Conservation (phyloP, 2,113 vertebrate species). For the Polyodon spathula region DNA sequence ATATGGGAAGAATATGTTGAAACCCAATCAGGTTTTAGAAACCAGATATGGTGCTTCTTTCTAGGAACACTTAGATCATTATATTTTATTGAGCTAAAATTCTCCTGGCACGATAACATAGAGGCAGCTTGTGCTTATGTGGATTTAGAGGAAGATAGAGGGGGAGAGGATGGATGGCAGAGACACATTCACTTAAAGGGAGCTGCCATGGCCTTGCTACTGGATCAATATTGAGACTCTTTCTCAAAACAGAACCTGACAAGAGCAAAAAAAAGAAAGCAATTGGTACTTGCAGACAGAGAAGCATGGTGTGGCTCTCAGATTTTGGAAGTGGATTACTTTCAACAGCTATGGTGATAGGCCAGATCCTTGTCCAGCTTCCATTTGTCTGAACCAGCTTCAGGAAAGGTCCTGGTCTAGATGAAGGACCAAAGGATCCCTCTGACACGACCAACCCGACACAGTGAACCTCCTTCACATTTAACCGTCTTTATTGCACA, state of each 20-base stretch:
- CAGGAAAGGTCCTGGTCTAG: slow-evolving; percentile 3
- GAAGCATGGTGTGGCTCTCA: slow-evolving; percentile 15
- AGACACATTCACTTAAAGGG: slow-evolving; percentile 14
- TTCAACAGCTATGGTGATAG: slow-evolving; percentile 21
- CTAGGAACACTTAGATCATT: background rate
- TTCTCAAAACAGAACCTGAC: slow-evolving; percentile 12
- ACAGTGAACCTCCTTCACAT: too few relatives aligned
- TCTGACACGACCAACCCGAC: too few relatives aligned
- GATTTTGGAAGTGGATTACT: slow-evolving; percentile 15
- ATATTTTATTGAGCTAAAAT: background rate
- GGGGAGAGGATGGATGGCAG: slow-evolving; percentile 1
- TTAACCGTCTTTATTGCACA: slow-evolving; percentile 13
- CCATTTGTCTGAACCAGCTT: background rate
- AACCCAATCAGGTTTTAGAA: too few relatives aligned
- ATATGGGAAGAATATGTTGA: too few relatives aligned
- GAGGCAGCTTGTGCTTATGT: slow-evolving; percentile 3
- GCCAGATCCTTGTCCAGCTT: slow-evolving; percentile 5
- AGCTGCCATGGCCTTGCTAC: slow-evolving; percentile 14
- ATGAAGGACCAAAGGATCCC: too few relatives aligned
- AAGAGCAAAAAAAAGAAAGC: background rate
- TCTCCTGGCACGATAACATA: background rate
- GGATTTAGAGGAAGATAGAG: slow-evolving; percentile 6
- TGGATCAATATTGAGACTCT: slow-evolving; percentile 26
- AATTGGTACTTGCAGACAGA: slow-evolving; percentile 22
- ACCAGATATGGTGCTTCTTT: background rate